Percentiles rank a stretch among this genome's conserved stretches.
These are phyloP conservation scores for Triplophysa yarkandensis DNA, from an alignment of 2,797 vertebrate species.

Conservation along the genomic window DNA sequence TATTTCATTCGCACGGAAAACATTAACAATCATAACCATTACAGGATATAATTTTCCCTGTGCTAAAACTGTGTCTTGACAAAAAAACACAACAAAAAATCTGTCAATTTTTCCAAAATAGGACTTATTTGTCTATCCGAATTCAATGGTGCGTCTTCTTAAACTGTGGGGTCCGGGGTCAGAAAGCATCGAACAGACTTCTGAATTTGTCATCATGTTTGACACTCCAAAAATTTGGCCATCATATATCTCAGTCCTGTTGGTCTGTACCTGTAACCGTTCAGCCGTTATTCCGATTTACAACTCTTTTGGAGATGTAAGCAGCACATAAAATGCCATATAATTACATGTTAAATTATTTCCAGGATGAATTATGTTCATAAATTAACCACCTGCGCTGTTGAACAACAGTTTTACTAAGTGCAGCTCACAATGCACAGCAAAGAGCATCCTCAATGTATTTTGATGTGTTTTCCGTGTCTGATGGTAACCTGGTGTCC, in stretches of 20 bases:
- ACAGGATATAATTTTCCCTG: slow-evolving; percentile 15
- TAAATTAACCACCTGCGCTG: neutral
- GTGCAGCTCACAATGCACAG: neutral
- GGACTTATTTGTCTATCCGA: slow-evolving; percentile 31
- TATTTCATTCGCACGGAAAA: too few species aligned
- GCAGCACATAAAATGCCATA: neutral
- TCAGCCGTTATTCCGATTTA: too few species aligned
- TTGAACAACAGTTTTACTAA: neutral
- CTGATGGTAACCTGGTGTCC: slow-evolving; percentile 29
- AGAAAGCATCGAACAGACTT: slow-evolving; percentile 14
- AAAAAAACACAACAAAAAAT: slow-evolving; percentile 23
- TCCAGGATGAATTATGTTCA: neutral
- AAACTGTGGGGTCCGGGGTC: slow-evolving; percentile 59
- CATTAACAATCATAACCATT: too few species aligned
- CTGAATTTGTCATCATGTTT: slow-evolving; percentile 57
- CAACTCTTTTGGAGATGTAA: neutral
- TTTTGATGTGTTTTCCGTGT: slow-evolving; percentile 7
- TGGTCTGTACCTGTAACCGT: neutral
- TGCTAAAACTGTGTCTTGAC: slow-evolving; percentile 12
- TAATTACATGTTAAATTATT: neutral
- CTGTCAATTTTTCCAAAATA: slow-evolving; percentile 3
- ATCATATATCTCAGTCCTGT: slow-evolving; percentile 8
- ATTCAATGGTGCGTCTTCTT: slow-evolving; percentile 16
- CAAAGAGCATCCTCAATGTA: slow-evolving; percentile 14
- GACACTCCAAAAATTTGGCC: slow-evolving; percentile 37